phyloP scores from a whole-genome alignment of 2,888 invertebrate species.

The Crepidodera aurea region DNA sequence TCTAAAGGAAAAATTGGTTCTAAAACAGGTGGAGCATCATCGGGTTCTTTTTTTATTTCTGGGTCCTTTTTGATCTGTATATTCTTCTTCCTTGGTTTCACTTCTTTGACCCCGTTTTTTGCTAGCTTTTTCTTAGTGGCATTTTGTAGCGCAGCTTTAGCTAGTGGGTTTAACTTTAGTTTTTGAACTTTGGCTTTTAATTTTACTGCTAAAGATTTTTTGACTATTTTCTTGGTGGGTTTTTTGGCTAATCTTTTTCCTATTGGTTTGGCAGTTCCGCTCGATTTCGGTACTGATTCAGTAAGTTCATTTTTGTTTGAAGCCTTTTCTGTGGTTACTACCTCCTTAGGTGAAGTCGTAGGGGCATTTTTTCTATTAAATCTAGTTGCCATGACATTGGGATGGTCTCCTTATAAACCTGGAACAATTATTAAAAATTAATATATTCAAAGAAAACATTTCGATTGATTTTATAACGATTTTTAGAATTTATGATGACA shows the following conservation, averaged over 20 bases:
- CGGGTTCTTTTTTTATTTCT: conserved; percentile 37
- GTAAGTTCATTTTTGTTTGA: conserved; percentile 43
- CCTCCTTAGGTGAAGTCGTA: conserved; percentile 49
- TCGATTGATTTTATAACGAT: too few relatives aligned
- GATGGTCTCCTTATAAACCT: conserved; percentile 35
- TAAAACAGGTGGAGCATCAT: conserved; percentile 52
- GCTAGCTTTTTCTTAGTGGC: conserved; percentile 54
- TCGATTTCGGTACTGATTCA: conserved; percentile 21
- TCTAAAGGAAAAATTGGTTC: conserved; percentile 55
- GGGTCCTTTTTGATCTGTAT: background rate
- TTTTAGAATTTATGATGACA: too few relatives aligned
- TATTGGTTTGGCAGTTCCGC: conserved; percentile 37
- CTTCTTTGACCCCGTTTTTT: conserved; percentile 55
- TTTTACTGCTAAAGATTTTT: conserved; percentile 48
- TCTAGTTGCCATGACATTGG: conserved; percentile 62
- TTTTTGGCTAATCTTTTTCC: conserved; percentile 44
- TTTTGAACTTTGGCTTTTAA: conserved; percentile 53
- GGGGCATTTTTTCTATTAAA: conserved; percentile 56
- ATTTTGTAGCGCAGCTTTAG: conserved; percentile 52
- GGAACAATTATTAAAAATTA: too few relatives aligned
- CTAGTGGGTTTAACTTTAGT: conserved; percentile 46
- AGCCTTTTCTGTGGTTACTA: conserved; percentile 46
- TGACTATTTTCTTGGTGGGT: conserved; percentile 43
- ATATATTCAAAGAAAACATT: background rate
- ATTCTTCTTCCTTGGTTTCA: conserved; percentile 44